phyloP scores from a whole-genome alignment of 2,113 vertebrate genomes.

The Sinosuthora webbiana region DNA sequence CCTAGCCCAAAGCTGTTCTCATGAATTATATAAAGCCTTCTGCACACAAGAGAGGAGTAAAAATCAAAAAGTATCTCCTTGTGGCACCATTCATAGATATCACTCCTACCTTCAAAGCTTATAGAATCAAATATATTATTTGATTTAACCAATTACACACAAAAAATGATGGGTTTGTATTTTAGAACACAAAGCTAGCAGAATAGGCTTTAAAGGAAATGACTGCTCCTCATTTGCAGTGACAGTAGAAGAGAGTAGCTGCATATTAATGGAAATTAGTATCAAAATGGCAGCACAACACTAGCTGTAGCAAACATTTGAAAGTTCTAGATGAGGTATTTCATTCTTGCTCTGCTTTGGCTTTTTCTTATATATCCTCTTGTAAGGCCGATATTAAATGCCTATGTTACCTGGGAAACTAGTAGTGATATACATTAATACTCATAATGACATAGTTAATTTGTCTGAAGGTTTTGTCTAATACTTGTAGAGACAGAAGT shows the following conservation, averaged over 20 bases:
- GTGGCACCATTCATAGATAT: neutral
- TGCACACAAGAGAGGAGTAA: neutral
- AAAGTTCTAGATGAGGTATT: neutral
- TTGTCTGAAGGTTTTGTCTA: neutral
- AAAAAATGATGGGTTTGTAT: neutral
- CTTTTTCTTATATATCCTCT: neutral
- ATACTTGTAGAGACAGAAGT: neutral
- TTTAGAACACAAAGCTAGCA: neutral
- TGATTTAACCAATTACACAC: neutral
- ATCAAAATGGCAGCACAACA: neutral
- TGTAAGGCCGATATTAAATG: neutral
- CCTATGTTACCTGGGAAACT: neutral
- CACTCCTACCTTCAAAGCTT: neutral
- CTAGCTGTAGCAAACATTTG: neutral
- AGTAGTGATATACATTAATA: neutral
- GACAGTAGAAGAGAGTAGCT: neutral
- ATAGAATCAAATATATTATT: neutral
- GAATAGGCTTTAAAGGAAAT: neutral
- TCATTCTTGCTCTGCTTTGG: neutral
- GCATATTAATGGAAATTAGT: neutral
- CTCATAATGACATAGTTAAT: neutral
- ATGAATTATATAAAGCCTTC: neutral
- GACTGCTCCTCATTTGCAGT: neutral
- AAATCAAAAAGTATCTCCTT: neutral
- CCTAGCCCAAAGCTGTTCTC: neutral